Percentiles rank a stretch among this genome's conserved stretches.
phyloP scores from a whole-genome alignment of 2,888 invertebrate genomes.

The Philonicus albiceps region DNA sequence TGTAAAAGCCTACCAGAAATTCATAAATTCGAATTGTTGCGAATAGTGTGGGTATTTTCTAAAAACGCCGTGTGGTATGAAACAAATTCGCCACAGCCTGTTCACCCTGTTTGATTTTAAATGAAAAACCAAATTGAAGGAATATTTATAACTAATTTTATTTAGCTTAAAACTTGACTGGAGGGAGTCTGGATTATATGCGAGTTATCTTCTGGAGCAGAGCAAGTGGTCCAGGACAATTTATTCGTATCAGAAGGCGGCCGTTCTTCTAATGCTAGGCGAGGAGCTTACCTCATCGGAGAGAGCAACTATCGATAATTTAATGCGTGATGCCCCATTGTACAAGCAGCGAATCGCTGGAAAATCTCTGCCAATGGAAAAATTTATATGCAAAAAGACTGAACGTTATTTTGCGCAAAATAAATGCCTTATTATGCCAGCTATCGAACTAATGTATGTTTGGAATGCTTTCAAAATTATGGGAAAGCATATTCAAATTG shows the following conservation, averaged over 20 bases:
- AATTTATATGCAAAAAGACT: constrained; percentile 89
- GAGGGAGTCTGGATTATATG: constrained; percentile 78
- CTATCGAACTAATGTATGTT: constrained; percentile 86
- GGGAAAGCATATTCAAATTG: constrained; percentile 72
- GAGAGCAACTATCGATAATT: constrained; percentile 67
- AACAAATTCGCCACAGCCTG: too few species aligned
- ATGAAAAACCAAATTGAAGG: not conserved
- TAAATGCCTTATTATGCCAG: constrained; percentile 78
- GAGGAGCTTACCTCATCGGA: constrained; percentile 65
- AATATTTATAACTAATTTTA: not conserved
- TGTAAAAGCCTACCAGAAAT: too few species aligned
- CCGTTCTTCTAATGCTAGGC: constrained; percentile 73
- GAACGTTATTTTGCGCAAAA: constrained; percentile 80
- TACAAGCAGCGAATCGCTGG: constrained; percentile 92
- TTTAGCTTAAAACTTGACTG: constrained; percentile 75
- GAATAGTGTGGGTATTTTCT: too few species aligned
- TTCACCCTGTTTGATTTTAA: too few species aligned
- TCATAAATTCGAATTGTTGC: too few species aligned
- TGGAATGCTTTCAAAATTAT: constrained; percentile 92
- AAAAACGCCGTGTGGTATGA: too few species aligned
- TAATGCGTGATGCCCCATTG: constrained; percentile 78
- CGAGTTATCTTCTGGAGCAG: constrained; percentile 74
- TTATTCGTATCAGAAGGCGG: constrained; percentile 89
- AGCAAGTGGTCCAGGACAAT: constrained; percentile 93
- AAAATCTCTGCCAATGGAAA: constrained; percentile 96